These are phyloP conservation scores for Mactromeris polynyma DNA, from an alignment of 2,888 invertebrate species.

Conservation along the genomic window DNA sequence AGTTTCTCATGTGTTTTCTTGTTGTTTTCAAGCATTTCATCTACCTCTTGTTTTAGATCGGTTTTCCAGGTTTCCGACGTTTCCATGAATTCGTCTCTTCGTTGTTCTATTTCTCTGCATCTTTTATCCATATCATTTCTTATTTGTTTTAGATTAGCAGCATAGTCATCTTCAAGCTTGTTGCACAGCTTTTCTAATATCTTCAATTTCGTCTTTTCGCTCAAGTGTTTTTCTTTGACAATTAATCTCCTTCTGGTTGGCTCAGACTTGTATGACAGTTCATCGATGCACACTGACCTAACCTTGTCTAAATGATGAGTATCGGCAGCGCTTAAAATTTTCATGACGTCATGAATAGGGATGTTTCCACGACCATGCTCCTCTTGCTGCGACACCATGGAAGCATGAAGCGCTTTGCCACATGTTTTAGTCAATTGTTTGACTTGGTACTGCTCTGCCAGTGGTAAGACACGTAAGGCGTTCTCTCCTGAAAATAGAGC, in stretches of 20 bases:
- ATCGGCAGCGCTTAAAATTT: conserved; percentile 53
- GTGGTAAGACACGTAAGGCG: conserved; percentile 51
- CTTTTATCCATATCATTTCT: conserved; percentile 43
- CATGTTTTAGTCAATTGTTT: conserved; percentile 37
- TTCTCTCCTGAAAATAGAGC: conserved; percentile 39
- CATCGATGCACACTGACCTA: conserved; percentile 48
- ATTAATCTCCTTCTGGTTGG: conserved; percentile 34
- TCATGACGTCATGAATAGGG: conserved; percentile 31
- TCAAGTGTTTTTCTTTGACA: conserved; percentile 46
- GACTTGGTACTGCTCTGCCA: conserved; percentile 49
- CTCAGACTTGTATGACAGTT: conserved; percentile 28
- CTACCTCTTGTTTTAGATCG: conserved; percentile 45
- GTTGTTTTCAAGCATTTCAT: conserved; percentile 21
- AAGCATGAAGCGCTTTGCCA: conserved; percentile 26
- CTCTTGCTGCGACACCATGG: conserved; percentile 2
- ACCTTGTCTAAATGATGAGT: conserved; percentile 41
- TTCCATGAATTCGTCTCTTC: conserved; percentile 45
- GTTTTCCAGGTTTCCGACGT: conserved; percentile 47
- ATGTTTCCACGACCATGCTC: conserved; percentile 20
- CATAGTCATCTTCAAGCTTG: conserved; percentile 38
- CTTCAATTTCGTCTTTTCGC: conserved; percentile 53
- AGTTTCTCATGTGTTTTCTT: conserved; percentile 42
- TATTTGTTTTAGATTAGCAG: conserved; percentile 35
- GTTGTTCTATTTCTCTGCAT: conserved; percentile 39
- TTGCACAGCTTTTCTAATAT: conserved; percentile 58